Conservation (phyloP, 2,113 vertebrate species). For the Myotis brandtii region DNA sequence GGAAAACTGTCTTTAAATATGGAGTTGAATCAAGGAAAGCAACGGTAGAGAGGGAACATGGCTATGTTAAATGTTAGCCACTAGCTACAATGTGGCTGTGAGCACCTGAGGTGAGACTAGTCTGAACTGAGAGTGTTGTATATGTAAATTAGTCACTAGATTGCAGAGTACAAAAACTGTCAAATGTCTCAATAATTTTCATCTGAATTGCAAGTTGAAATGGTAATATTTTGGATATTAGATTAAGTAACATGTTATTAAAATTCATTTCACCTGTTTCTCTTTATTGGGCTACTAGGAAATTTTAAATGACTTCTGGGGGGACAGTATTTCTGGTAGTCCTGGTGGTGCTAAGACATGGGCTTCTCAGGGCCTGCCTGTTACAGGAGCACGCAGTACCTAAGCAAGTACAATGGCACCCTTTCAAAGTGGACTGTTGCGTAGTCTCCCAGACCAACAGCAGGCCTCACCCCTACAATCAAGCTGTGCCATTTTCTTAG, state of each 20-base stretch:
- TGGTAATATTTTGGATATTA: not conserved
- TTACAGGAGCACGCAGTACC: not conserved
- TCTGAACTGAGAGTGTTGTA: not conserved
- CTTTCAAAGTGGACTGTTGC: not conserved
- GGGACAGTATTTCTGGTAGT: not conserved
- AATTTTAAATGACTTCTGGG: not conserved
- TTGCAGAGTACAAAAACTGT: not conserved
- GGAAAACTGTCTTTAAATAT: not conserved
- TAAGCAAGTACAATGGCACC: not conserved
- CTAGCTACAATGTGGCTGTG: not conserved
- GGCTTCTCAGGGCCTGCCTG: not conserved
- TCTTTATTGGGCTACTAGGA: not conserved
- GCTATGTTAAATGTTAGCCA: not conserved
- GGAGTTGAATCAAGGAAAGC: not conserved
- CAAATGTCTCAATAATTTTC: not conserved
- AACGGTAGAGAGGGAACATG: not conserved
- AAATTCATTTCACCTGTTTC: not conserved
- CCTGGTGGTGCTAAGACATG: rapidly evolving
- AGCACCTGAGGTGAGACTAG: not conserved
- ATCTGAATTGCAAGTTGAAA: not conserved
- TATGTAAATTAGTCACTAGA: not conserved
- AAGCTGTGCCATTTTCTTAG: not conserved
- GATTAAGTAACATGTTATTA: not conserved
- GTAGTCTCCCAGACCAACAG: not conserved
- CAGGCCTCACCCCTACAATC: not conserved